Conservation (phyloP, 2,797 vertebrate species). For the Megalops cyprinoides region DNA sequence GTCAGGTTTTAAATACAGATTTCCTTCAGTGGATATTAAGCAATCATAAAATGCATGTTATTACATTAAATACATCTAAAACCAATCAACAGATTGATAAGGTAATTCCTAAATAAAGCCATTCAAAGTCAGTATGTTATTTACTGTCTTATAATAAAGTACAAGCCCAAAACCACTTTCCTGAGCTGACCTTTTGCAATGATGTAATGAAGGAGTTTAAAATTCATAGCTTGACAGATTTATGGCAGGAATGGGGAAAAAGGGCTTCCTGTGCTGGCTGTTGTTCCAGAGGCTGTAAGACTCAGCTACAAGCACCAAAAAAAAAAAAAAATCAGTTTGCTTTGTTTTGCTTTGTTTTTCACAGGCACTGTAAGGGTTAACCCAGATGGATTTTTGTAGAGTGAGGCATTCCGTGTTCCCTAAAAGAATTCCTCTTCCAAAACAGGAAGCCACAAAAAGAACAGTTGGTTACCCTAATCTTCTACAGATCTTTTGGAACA, state of each 20-base stretch:
- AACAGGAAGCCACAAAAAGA: conserved; percentile 79
- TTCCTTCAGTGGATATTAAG: too few species aligned
- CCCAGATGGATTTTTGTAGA: conserved; percentile 45
- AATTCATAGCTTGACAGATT: not conserved
- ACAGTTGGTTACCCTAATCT: conserved; percentile 75
- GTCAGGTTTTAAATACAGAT: too few species aligned
- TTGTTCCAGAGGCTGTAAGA: not conserved
- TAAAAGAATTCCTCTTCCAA: conserved; percentile 77
- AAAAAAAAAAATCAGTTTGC: conserved; percentile 29
- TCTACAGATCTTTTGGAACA: conserved; percentile 74
- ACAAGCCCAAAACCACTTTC: not conserved
- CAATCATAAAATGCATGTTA: too few species aligned
- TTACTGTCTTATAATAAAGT: not conserved
- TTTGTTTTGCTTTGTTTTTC: too few species aligned
- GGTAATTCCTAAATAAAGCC: too few species aligned
- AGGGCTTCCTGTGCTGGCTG: not conserved
- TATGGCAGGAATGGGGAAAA: not conserved
- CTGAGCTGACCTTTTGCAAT: not conserved
- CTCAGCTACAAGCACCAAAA: conserved; percentile 32
- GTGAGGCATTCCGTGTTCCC: conserved; percentile 72
- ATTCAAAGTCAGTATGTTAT: too few species aligned
- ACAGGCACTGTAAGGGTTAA: conserved; percentile 46
- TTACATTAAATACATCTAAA: too few species aligned
- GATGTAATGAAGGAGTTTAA: not conserved
- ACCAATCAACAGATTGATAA: too few species aligned